Conservation (phyloP, 2,888 invertebrate species). For the Linnaemya tessellans region DNA sequence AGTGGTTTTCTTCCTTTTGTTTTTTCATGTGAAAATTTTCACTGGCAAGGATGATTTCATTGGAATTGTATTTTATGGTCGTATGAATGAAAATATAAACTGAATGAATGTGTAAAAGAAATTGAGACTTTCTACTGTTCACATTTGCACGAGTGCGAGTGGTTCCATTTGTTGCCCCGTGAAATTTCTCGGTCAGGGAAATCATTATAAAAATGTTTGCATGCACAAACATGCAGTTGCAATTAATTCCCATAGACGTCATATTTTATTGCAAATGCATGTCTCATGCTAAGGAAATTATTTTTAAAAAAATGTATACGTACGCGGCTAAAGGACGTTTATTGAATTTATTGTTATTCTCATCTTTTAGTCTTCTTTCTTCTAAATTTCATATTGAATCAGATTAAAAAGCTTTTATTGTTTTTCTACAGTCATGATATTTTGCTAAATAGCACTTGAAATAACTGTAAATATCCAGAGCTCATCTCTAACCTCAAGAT, state of each 20-base stretch:
- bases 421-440: no score
- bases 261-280: conserved; percentile 2
- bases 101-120: conserved; percentile 42
- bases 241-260: conserved; percentile 29
- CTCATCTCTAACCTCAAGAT: no score
- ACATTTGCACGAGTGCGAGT: not conserved
- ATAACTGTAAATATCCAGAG: no score
- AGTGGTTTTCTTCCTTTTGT: not conserved
- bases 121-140: conserved; percentile 37
- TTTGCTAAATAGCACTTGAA: no score
- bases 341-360: no score
- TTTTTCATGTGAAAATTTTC: conserved; percentile 14
- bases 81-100: conserved; percentile 49
- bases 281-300: conserved; percentile 10
- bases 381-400: no score
- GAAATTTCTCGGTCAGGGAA: conserved; percentile 11
- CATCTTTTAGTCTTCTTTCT: not conserved
- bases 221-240: not conserved
- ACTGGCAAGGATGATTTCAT: conserved; percentile 41
- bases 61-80: not conserved
- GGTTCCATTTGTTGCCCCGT: no score
- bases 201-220: not conserved
- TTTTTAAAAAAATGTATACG: conserved; percentile 16
- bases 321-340: not conserved
- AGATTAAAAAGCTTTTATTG: no score